phyloP scores from a whole-genome alignment of 2,888 invertebrate genomes.

The Meliscaeva auricollis region DNA sequence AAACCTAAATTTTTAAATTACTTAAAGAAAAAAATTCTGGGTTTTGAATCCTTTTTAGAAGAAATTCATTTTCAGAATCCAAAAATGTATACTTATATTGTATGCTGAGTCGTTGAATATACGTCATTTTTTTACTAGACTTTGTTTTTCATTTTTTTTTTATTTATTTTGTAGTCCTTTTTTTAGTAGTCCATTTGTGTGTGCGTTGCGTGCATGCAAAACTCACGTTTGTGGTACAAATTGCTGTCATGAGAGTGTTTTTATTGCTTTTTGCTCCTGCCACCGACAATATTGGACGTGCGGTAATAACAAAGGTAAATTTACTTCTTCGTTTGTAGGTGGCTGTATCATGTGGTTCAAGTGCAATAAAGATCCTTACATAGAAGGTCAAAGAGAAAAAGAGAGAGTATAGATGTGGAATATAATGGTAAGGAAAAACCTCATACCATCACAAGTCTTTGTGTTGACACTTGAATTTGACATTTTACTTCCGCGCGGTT shows the following conservation, averaged over 20 bases:
- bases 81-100: conserved; percentile 45
- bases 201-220: conserved; percentile 15
- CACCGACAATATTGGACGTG: conserved; percentile 44
- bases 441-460: conserved; percentile 29
- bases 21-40: conserved; percentile 30
- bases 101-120: conserved; percentile 58
- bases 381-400: not conserved
- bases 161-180: not conserved
- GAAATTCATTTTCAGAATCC: conserved; percentile 4
- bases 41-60: too few species aligned
- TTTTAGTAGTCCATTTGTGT: not conserved
- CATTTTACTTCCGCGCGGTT: conserved; percentile 2
- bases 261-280: conserved; percentile 27
- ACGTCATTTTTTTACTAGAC: conserved; percentile 59
- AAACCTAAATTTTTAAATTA: too few species aligned
- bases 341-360: conserved; percentile 17
- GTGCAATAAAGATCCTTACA: conserved; percentile 41
- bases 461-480: conserved; percentile 45
- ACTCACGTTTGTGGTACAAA: conserved; percentile 57
- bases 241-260: conserved; percentile 60
- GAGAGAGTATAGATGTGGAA: not conserved
- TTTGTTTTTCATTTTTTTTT: conserved; percentile 4
- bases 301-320: conserved; percentile 54
- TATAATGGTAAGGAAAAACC: not conserved
- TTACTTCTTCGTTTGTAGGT: conserved; percentile 33